Evolutionary conservation across 2,797 vertebrate genomes (phyloP).

Genomic region (Poeciliopsis gracilis): DNA sequence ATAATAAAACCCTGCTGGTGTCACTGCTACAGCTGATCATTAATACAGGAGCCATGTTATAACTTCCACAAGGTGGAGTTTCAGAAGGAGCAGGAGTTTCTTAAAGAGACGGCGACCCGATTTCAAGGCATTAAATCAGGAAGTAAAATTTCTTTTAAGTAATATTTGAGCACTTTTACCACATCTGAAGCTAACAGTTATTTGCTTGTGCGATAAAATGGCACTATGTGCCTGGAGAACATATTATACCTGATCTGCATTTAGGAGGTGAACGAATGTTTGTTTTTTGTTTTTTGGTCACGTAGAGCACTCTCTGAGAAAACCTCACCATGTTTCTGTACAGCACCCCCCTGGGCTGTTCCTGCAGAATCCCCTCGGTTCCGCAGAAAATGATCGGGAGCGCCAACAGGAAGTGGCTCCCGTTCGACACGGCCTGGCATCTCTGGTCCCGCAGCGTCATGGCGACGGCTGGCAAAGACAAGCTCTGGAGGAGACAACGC

Average conservation of each 20-base stretch:
- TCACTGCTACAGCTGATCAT: background rate
- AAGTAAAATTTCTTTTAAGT: too few species aligned
- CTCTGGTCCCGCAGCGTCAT: conserved; percentile 75
- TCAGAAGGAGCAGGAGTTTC: too few species aligned
- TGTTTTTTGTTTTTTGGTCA: background rate
- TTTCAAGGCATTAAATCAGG: too few species aligned
- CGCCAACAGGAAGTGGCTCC: conserved; percentile 81
- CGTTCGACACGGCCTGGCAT: conserved; percentile 77
- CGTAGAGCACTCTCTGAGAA: background rate
- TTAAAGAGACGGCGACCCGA: too few species aligned
- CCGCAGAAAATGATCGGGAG: conserved; percentile 82
- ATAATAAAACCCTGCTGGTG: background rate
- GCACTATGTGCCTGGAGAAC: too few species aligned
- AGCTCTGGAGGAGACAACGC: conserved; percentile 52
- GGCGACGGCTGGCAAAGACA: conserved; percentile 53
- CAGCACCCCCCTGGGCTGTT: conserved; percentile 60
- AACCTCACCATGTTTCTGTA: conserved; percentile 80
- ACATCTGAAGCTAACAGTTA: too few species aligned
- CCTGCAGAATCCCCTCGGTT: conserved; percentile 69
- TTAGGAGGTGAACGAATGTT: background rate
- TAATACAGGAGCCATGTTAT: background rate
- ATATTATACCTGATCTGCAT: background rate
- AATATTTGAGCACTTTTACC: too few species aligned
- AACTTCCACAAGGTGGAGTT: too few species aligned
- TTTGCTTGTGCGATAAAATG: too few species aligned